These are phyloP conservation scores for Drosophila vallismaia DNA, from an alignment of 2,888 invertebrate genomes.

Conservation along the genomic window DNA sequence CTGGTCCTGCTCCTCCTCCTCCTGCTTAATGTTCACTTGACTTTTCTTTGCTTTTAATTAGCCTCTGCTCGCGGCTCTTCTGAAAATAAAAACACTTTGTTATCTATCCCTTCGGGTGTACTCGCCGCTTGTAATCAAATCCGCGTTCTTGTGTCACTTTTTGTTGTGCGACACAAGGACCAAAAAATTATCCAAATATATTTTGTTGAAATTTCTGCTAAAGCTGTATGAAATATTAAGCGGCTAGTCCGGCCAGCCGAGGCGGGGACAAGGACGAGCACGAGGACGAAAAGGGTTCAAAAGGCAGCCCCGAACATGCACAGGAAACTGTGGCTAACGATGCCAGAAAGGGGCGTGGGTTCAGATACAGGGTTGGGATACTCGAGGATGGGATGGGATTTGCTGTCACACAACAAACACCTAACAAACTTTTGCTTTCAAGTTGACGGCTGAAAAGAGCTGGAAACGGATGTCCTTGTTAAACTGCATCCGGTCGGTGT, in stretches of 20 bases:
- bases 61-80: conserved; percentile 37
- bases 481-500: conserved; percentile 75
- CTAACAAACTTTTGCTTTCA: conserved; percentile 75
- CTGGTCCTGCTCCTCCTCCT: neutral
- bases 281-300: conserved; percentile 63
- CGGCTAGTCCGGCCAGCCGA: neutral
- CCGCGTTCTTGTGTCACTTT: conserved; percentile 67
- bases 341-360: conserved; percentile 24
- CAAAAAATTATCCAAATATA: conserved; percentile 65
- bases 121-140: conserved; percentile 68
- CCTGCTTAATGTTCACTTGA: conserved; percentile 8
- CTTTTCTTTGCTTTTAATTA: conserved; percentile 74
- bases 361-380: too few species aligned
- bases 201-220: conserved; percentile 59
- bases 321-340: conserved; percentile 77
- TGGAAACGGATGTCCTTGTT: conserved; percentile 66
- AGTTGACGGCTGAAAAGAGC: conserved; percentile 46
- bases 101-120: conserved; percentile 15
- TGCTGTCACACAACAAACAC: conserved; percentile 47
- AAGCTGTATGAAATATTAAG: conserved; percentile 39
- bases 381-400: neutral
- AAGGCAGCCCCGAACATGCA: conserved; percentile 56
- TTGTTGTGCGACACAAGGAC: conserved; percentile 29
- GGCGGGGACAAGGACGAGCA: conserved; percentile 9
- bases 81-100: neutral